These are phyloP conservation scores for Hirtodrosophila trivittata DNA, from an alignment of 2,888 invertebrate genomes.

Conservation along the genomic window DNA sequence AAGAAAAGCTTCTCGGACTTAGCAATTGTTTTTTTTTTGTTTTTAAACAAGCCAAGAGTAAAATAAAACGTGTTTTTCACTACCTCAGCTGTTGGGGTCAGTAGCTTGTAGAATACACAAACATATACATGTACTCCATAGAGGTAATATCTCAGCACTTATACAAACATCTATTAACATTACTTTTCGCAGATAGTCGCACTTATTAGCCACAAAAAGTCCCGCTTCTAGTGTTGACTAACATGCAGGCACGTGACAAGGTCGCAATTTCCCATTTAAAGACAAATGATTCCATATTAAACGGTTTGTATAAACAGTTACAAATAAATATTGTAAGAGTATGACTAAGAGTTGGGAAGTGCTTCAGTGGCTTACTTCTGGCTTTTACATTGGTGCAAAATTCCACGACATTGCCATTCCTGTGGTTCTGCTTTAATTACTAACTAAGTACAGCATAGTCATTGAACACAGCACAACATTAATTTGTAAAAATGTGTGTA, in stretches of 20 bases:
- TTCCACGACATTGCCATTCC: conserved; percentile 32
- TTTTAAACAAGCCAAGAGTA: conserved; percentile 5
- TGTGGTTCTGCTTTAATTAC: conserved; percentile 23
- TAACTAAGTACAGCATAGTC: conserved; percentile 28
- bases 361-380: no score
- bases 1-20: conserved; percentile 27
- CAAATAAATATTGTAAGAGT: conserved; percentile 27
- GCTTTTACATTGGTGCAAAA: conserved; percentile 12
- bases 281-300: conserved; percentile 11
- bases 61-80: conserved; percentile 28
- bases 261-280: conserved; percentile 20
- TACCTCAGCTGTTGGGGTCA: conserved; percentile 35
- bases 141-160: background rate
- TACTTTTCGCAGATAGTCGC: no score
- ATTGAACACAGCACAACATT: conserved; percentile 19
- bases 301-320: background rate
- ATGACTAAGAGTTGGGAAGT: no score
- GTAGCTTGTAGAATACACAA: conserved; percentile 29
- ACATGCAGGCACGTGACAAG: conserved; percentile 38
- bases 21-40: conserved; percentile 11
- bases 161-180: background rate
- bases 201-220: conserved; percentile 15
- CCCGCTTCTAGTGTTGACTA: conserved; percentile 6
- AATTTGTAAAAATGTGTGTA: conserved; percentile 8
- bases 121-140: conserved; percentile 2